phyloP scores from a whole-genome alignment of 2,113 vertebrate species.

The Merops nubicus region DNA sequence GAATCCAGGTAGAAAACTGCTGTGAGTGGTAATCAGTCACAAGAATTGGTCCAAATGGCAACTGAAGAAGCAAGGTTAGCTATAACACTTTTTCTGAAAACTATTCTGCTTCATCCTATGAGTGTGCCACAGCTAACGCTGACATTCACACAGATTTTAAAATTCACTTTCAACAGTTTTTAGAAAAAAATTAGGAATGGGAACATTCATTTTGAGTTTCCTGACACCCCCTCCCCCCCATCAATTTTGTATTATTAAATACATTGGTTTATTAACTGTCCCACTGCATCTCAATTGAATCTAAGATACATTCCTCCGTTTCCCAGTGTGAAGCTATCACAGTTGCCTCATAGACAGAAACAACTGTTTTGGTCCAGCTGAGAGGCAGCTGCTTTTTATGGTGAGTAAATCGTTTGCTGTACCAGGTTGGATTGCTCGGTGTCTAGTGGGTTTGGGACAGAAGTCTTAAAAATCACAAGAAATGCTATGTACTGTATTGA shows the following conservation, averaged over 20 bases:
- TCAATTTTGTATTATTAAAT: not conserved
- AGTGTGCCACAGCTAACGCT: not conserved
- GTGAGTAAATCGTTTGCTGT: not conserved
- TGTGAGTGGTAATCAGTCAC: not conserved
- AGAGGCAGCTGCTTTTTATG: not conserved
- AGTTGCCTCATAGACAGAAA: not conserved
- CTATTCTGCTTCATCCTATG: not conserved
- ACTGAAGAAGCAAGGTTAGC: not conserved
- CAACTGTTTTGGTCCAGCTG: not conserved
- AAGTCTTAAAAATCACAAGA: not conserved
- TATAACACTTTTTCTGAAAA: not conserved
- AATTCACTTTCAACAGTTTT: not conserved
- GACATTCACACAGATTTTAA: not conserved
- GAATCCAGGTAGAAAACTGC: not conserved
- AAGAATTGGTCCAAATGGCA: not conserved
- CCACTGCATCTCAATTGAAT: rapidly evolving
- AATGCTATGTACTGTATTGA: not conserved
- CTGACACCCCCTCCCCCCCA: not conserved
- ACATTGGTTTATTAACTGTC: not conserved
- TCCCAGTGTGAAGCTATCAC: not conserved
- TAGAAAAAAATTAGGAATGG: not conserved
- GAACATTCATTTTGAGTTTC: not conserved
- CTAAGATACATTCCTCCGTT: not conserved
- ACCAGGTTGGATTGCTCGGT: not conserved
- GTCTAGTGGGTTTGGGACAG: not conserved